Percentiles rank a stretch among this genome's conserved stretches.
Evolutionary conservation across 2,888 invertebrate genomes (phyloP).

Genomic region (Patella depressa): DNA sequence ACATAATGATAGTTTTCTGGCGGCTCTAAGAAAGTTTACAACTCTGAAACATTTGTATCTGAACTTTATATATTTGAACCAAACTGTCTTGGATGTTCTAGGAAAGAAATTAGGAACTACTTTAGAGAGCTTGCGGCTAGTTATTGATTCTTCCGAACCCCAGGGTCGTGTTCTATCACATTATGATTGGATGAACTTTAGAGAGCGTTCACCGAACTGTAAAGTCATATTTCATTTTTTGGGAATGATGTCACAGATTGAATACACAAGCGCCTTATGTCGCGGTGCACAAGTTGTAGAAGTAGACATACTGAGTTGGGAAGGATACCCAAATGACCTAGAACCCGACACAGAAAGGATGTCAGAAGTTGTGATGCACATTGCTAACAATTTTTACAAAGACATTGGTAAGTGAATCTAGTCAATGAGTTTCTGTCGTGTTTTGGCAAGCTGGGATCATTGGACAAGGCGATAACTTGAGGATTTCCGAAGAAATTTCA

Average conservation of each 20-base stretch:
- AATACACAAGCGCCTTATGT: conserved; percentile 18
- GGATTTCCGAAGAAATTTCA: too few relatives aligned
- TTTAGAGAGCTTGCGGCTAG: conserved; percentile 15
- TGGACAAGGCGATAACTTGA: too few relatives aligned
- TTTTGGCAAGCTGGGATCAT: too few relatives aligned
- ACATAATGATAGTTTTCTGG: conserved; percentile 7
- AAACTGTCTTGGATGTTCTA: conserved; percentile 8
- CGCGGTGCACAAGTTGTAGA: conserved; percentile 16
- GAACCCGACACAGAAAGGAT: conserved; percentile 18
- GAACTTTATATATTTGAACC: conserved; percentile 20
- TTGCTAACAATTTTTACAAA: conserved; percentile 5
- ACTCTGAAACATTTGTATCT: conserved; percentile 7
- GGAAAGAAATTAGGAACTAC: neutral
- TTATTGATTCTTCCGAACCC: conserved; percentile 21
- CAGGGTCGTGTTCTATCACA: conserved; percentile 4
- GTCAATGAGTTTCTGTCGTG: too few relatives aligned
- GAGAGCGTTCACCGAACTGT: conserved; percentile 10
- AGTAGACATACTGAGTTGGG: conserved; percentile 22
- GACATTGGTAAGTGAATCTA: conserved; percentile 9
- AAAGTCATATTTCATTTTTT: conserved; percentile 21
- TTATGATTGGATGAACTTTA: conserved; percentile 13
- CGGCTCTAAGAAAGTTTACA: conserved; percentile 13
- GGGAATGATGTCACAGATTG: conserved; percentile 15
- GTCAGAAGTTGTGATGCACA: conserved; percentile 19
- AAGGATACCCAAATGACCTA: conserved; percentile 17